These are phyloP conservation scores for Panthera uncia DNA, from an alignment of 2,113 vertebrate species.

Conservation along the genomic window DNA sequence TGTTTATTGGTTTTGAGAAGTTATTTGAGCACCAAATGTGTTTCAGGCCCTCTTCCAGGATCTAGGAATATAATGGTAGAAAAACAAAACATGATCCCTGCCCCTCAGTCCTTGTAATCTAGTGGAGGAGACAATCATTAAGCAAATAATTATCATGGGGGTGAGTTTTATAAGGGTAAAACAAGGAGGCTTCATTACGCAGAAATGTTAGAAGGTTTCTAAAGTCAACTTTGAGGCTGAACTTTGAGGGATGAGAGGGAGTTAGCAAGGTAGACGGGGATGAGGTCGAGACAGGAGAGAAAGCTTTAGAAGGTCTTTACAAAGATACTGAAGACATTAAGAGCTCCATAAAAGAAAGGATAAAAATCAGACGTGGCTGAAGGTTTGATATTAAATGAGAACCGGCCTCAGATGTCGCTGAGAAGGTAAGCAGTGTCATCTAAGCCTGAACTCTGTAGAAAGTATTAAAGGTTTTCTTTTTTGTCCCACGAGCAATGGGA, in stretches of 20 bases:
- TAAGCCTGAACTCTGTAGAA: background rate
- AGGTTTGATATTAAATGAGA: background rate
- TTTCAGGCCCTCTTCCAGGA: background rate
- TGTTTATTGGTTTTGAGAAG: background rate
- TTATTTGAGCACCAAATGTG: background rate
- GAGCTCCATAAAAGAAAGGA: background rate
- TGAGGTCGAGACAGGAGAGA: background rate
- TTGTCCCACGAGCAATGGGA: background rate
- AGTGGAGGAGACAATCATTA: background rate
- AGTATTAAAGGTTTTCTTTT: conserved; percentile 31
- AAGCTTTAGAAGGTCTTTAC: background rate
- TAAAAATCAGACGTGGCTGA: background rate
- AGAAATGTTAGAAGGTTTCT: background rate
- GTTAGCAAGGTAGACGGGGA: background rate
- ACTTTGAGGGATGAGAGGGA: background rate
- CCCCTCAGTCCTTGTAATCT: background rate
- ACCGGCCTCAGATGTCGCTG: background rate
- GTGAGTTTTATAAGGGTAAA: background rate
- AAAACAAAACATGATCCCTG: background rate
- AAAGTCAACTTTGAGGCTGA: background rate
- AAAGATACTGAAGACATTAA: background rate
- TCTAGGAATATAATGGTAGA: background rate
- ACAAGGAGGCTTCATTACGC: background rate
- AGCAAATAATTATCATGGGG: background rate
- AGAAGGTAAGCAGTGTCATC: background rate